A percentile compares a stretch with the other conserved stretches of the same genome.
Conservation (phyloP, 2,888 invertebrate genomes). For the Latrodectus hesperus region DNA sequence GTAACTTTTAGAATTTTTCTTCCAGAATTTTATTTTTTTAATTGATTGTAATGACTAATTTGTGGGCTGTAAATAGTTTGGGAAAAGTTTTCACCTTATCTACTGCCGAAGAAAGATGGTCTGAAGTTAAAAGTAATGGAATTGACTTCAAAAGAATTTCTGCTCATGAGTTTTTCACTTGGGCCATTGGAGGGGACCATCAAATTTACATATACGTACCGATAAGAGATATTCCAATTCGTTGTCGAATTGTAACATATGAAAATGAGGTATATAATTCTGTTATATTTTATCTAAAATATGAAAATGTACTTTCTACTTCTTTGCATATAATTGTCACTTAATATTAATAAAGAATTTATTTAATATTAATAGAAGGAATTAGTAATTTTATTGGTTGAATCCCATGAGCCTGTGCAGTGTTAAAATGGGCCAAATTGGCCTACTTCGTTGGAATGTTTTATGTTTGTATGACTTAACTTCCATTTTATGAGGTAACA, state of each 20-base stretch:
- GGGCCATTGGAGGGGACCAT: conserved; percentile 94
- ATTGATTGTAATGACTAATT: conserved; percentile 20
- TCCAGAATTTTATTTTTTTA: too few relatives aligned
- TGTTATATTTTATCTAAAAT: not conserved
- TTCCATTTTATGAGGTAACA: too few relatives aligned
- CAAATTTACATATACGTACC: conserved; percentile 94
- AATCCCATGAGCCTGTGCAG: too few relatives aligned
- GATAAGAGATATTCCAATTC: conserved; percentile 90
- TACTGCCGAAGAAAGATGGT: conserved; percentile 79
- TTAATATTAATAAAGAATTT: too few relatives aligned
- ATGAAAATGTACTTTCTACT: not conserved
- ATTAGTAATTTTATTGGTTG: too few relatives aligned
- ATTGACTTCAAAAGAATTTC: conserved; percentile 92
- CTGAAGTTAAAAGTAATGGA: conserved; percentile 88
- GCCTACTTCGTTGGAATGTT: too few relatives aligned
- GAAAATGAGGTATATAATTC: conserved; percentile 86
- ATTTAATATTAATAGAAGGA: too few relatives aligned
- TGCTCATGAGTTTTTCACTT: conserved; percentile 81
- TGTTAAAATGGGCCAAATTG: too few relatives aligned
- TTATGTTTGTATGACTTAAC: too few relatives aligned
- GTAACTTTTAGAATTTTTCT: too few relatives aligned
- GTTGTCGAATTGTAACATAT: conserved; percentile 91
- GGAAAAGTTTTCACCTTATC: conserved; percentile 65
- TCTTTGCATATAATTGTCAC: not conserved
- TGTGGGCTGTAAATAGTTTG: conserved; percentile 67